Conservation (phyloP, 2,888 invertebrate species). For the Harmothoe impar region DNA sequence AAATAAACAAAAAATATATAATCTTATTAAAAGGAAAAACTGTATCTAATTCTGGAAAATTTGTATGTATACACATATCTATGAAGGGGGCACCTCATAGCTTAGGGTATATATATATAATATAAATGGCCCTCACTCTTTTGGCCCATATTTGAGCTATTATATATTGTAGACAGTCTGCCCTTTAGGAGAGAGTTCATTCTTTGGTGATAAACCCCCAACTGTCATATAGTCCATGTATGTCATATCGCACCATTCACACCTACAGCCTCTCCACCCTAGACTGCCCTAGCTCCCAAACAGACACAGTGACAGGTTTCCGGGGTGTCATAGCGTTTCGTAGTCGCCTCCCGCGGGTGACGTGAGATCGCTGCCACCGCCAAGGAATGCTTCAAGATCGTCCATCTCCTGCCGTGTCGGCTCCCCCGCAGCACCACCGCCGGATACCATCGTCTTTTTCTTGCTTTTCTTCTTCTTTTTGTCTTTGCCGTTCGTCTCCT, state of each 20-base stretch:
- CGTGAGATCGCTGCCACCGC: slow-evolving; percentile 47
- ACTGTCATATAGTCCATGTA: background rate
- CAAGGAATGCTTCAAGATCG: slow-evolving; percentile 70
- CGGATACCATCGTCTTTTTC: background rate
- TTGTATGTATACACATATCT: too few species aligned
- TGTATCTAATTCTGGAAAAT: too few species aligned
- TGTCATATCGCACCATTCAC: too few species aligned
- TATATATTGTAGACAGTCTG: background rate
- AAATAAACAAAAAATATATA: too few species aligned
- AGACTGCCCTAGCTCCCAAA: background rate
- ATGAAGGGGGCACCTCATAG: too few species aligned
- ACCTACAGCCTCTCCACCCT: background rate
- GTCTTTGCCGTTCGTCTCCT: slow-evolving; percentile 23
- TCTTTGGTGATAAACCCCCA: background rate
- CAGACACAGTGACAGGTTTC: background rate
- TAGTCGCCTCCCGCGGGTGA: slow-evolving; percentile 52
- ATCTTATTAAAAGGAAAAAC: too few species aligned
- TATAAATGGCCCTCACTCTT: background rate
- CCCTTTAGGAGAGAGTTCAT: background rate
- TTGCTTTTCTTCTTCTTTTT: slow-evolving; percentile 64
- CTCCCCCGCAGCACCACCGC: background rate
- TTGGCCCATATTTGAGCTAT: background rate
- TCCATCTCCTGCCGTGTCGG: slow-evolving; percentile 62
- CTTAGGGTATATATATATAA: too few species aligned
- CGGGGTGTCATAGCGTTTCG: slow-evolving; percentile 63